Conservation (phyloP, 2,797 vertebrate genomes). For the Myotis daubentonii region DNA sequence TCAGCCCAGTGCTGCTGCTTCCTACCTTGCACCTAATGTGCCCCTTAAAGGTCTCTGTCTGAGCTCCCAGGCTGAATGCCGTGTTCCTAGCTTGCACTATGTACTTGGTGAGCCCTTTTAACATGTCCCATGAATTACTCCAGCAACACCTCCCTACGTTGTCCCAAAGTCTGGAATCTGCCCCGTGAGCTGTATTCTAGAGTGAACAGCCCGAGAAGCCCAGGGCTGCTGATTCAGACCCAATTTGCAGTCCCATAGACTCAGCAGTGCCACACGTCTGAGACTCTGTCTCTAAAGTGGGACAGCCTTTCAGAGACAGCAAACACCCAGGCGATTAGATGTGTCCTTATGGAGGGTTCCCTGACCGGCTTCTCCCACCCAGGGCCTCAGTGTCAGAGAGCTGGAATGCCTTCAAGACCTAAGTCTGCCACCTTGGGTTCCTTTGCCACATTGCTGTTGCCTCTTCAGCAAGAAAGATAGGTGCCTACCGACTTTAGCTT, state of each 20-base stretch:
- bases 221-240: neutral
- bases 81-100: no score
- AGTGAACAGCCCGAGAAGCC: neutral
- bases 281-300: neutral
- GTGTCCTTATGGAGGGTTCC: no score
- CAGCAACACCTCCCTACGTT: neutral
- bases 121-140: neutral
- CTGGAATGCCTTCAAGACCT: neutral
- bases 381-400: neutral
- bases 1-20: no score
- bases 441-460: neutral
- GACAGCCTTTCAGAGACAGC: neutral
- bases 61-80: rapidly evolving
- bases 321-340: neutral
- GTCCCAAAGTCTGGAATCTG: neutral
- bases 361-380: neutral
- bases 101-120: neutral
- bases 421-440: neutral
- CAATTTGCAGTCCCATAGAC: no score
- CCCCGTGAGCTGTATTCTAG: neutral
- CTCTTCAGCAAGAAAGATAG: neutral
- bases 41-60: neutral
- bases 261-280: rapidly evolving
- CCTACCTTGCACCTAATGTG: neutral
- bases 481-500: neutral